Base-by-base conservation (phyloP, 2,113 vertebrate genomes). In the Eurystomus gularis region DNA sequence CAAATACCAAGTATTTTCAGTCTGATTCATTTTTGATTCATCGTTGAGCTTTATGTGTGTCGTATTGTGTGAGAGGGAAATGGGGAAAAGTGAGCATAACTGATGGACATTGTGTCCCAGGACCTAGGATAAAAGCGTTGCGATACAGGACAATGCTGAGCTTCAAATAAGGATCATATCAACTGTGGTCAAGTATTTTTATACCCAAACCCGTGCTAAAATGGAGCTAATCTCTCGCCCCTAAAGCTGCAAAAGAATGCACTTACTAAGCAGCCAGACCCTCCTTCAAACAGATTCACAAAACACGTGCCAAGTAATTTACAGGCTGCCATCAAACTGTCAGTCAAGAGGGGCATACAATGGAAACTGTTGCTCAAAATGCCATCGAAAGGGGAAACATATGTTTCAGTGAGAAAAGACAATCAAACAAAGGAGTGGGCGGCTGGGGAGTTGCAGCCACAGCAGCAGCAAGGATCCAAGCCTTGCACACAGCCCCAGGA, bases 311-410 rank as follows among this genome's bases (percentile, higher is more conserved):
- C 70, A 94, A 95, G 82, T 10, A 49, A 94, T 94, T 92, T 88
- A 49, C 84, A 91, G 70, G 75, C 94, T 97, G 94, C 97, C 94
- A 93, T 94, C 26, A 54, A 96, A 19, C 83, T 93, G 92, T 93
- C 95, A 94, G 62, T 95, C 94, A 94, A 40, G 52, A 84, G 29
- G 60, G 78, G 72, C 68, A 57, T 5, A 96, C 95, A 96, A 88
- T 96, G 91, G 84, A 78, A 89, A 90, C 82, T 88, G 64, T 90
- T 83, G 87, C 92, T 94, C 82, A 40, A 66, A 95, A 95, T 91
- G 81, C 81, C 83, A 35, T 62, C 10, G 3, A 65, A 81, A 78
- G 55, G 58, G 70, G 48, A 89, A 94, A 68, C 93, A 91, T 92
- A 92, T 91, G 95, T 94, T 93, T 94, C 66, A 62, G 83, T 72